Base-by-base conservation (phyloP, 2,888 invertebrate species). In the Enoplolaimus lenunculus region DNA sequence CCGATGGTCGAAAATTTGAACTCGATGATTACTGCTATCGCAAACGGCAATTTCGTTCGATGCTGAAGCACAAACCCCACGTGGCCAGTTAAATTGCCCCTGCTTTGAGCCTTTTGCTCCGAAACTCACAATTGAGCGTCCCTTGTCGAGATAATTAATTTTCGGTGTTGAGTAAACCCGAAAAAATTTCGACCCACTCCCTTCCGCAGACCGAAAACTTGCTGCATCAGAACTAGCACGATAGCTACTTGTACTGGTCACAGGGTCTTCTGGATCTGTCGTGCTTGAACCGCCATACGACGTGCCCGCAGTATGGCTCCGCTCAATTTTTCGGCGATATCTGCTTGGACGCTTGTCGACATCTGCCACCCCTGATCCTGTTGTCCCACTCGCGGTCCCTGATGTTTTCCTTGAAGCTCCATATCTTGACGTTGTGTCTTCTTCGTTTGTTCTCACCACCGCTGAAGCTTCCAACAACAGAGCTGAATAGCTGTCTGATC, bases 71-170 rank as follows among this genome's bases (percentile, higher is more conserved):
- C 93, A 90, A 83, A 98, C 88, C 81, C 95, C 97, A 83, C 95
- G 88, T 78, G 95, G 97, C 95, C 95, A 97, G 76, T 94, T 95
- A 85, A 98, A 93, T 84, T 89, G 90, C 86, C 92, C 92, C 85
- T 90, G 89, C 86, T 92, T 93, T 88, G 91, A 93, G 87, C 95
- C 95, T 88, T 95, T 89, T 84, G 89, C 89, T 86, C 97, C 95
- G 85, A 94, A 89, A 82, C 89, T 87, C 84, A 92, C 89, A 87
- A 90, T 88, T 87, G 92, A 89, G 84, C 90, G 89, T 85, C 91
- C 70, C 68, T 76, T 76, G 31, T 57, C 60, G 45, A 29, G 59
- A 57, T 75, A 75, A 68, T 75, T 75, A 59, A 75, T 74, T 28
- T 67, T 69, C 13, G 70, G 28, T 2, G 67, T 28, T 2, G 66